Base-by-base conservation (phyloP, 2,113 vertebrate species). In the Cyrtonyx montezumae region DNA sequence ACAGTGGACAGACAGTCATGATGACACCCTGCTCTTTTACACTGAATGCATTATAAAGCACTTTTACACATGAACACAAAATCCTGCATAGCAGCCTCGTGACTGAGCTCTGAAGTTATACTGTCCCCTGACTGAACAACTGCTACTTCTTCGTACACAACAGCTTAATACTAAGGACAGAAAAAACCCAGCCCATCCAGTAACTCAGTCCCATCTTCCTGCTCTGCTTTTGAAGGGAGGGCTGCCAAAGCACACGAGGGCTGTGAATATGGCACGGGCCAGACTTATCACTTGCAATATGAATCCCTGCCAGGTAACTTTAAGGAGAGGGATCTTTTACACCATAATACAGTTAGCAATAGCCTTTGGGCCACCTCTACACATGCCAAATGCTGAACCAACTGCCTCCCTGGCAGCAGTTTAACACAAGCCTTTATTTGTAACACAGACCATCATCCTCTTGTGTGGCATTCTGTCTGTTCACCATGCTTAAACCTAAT, bases 331-430 rank as follows among this genome's bases (percentile, higher is more conserved):
- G n/a, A n/a, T n/a, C n/a, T n/a, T n/a, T n/a, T n/a, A n/a, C n/a
- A n/a, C n/a, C n/a, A n/a, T n/a, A n/a, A n/a, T n/a, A 19, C 3
- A 40, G 20, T 18, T 9, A 71, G 11, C 53, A 37, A 34, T 13
- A 36, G 55, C n/a, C 62, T 69, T 1, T 28, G 25, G 48, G 58
- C 14, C 26, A 45, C 7, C 30, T 83, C 81, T 19, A 81, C 1
- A 0, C 3, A 15, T 1, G 2, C 18, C 30, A 14, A 49, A 49
- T 0, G 0, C 30, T 30, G 8, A 5, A 71, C 45, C 21, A 58
- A 18, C 45, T 83, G 49, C 42, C 34, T 59, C 49, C 10, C 8
- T 12, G 80, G 18, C 61, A 80, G 55, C 13, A 2, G n/a, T 23
- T 53, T 58, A 56, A 74, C 5, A 28, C 2, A 73, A 56, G 12